Percentiles rank a stretch among this genome's conserved stretches.
Conservation (phyloP, 2,113 vertebrate genomes). For the Labeo rohita region DNA sequence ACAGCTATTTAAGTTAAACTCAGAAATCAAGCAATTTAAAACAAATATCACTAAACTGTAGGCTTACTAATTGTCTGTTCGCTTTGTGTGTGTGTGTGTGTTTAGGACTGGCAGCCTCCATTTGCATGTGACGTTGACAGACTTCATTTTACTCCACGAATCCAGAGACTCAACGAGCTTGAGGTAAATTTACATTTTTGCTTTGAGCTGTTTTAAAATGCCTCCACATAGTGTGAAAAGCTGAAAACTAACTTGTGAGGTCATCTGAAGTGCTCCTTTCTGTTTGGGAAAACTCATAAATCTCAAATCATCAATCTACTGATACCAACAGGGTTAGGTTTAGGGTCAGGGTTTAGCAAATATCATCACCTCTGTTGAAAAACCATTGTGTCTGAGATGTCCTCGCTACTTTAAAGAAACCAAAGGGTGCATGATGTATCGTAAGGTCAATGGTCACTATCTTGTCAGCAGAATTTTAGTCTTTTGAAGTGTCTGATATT, state of each 20-base stretch:
- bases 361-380: background rate
- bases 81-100: constrained; percentile 49
- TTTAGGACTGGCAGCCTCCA: constrained; percentile 96
- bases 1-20: background rate
- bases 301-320: background rate
- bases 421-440: background rate
- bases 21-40: background rate
- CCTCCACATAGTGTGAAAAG: background rate
- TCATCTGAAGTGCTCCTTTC: background rate
- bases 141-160: constrained; percentile 96
- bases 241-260: background rate
- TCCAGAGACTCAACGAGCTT: constrained; percentile 97
- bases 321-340: constrained; percentile 3
- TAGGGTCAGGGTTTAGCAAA: constrained; percentile 9
- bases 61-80: background rate
- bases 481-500: constrained; percentile 27
- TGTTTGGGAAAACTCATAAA: background rate
- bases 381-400: background rate
- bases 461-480: constrained; percentile 43
- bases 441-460: constrained; percentile 12
- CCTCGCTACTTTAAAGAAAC: background rate
- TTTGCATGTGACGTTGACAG: constrained; percentile 97
- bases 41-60: background rate
- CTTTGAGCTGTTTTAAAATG: background rate
- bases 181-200: constrained; percentile 80